phyloP scores from a whole-genome alignment of 2,113 vertebrate species.

The Brachirus orientalis region DNA sequence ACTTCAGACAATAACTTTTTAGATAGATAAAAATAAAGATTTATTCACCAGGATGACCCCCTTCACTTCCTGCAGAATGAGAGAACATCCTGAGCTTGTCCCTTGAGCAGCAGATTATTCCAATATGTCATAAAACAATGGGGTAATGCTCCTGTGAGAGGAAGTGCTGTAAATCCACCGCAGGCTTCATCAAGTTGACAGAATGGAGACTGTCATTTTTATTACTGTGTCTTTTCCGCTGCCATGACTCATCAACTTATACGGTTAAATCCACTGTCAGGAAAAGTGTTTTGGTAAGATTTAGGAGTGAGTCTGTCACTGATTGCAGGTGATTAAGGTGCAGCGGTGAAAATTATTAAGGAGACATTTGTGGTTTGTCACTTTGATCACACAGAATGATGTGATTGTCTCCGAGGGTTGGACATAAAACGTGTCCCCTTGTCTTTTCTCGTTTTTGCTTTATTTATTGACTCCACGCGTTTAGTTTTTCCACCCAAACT shows the following conservation, averaged over 20 bases:
- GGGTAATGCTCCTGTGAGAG: slow-evolving; percentile 5
- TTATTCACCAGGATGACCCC: too few relatives aligned
- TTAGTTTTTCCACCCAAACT: slow-evolving; percentile 17
- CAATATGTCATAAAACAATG: slow-evolving; percentile 61
- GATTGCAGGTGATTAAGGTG: slow-evolving; percentile 53
- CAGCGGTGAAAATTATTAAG: slow-evolving; percentile 21
- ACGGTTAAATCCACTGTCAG: slow-evolving; percentile 44
- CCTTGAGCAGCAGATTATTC: slow-evolving; percentile 43
- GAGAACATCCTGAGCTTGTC: too few relatives aligned
- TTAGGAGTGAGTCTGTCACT: slow-evolving; percentile 14
- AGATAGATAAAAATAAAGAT: too few relatives aligned
- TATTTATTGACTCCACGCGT: slow-evolving; percentile 3
- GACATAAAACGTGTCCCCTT: not conserved
- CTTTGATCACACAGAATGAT: slow-evolving; percentile 34
- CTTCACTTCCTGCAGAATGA: too few relatives aligned
- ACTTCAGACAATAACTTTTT: too few relatives aligned
- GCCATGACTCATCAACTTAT: slow-evolving; percentile 21
- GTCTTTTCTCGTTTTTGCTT: slow-evolving; percentile 1
- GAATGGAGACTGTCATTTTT: slow-evolving; percentile 44
- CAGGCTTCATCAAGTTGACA: slow-evolving; percentile 17
- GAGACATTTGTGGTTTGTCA: slow-evolving; percentile 27
- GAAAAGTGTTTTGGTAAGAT: not conserved
- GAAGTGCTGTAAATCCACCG: slow-evolving; percentile 14
- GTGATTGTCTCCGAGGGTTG: not conserved
- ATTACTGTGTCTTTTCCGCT: slow-evolving; percentile 36